Base-by-base conservation (phyloP, 2,113 vertebrate species). In the Sebastes fasciatus region DNA sequence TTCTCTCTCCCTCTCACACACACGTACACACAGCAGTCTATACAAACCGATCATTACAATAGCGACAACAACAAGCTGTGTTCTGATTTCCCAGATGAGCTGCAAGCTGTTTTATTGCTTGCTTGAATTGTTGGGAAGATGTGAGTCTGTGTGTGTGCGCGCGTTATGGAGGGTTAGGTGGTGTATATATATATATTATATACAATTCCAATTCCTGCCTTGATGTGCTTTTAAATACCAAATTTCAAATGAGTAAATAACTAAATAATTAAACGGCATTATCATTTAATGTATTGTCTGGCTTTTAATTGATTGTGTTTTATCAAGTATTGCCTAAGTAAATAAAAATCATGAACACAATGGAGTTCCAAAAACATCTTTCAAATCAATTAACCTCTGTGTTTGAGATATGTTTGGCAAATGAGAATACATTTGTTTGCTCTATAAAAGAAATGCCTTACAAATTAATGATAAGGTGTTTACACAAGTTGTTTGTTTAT, bases 11-110 rank as follows among this genome's bases (percentile, higher is more conserved):
- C n/a, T 69, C 9, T 34, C 58, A 64, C 17, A 84, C 17, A 84
- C 34, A 77, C 55, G 43, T 23, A 64, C 64, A 72, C 34, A 54
- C 66, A 74, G 67, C 54, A 73, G 78, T 80, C 58, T 83, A 82
- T 77, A 86, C 70, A 86, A 87, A 81, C 61, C 65, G 55, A 88
- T 91, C 83, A 91, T 87, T 77, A 87, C 78, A 82, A 82, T 17
- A 60, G 77, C 45, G 34, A 85, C 77, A 89, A 85, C 69, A 88
- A 83, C 77, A 76, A 80, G 79, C 71, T 77, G 55, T 76, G 68
- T 64, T 91, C 77, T 89, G 83, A 92, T 92, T 90, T 94, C 91
- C 92, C 91, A 77, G 74, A 89, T 86, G 91, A 91, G 84, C 82
- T 73, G 62, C 90, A 92, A 88, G 73, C 87, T 83, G 79, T 89